A percentile compares a stretch with the other conserved stretches of the same genome.
Evolutionary conservation across 2,888 invertebrate genomes (phyloP).

Genomic region (Tethea ocularis): DNA sequence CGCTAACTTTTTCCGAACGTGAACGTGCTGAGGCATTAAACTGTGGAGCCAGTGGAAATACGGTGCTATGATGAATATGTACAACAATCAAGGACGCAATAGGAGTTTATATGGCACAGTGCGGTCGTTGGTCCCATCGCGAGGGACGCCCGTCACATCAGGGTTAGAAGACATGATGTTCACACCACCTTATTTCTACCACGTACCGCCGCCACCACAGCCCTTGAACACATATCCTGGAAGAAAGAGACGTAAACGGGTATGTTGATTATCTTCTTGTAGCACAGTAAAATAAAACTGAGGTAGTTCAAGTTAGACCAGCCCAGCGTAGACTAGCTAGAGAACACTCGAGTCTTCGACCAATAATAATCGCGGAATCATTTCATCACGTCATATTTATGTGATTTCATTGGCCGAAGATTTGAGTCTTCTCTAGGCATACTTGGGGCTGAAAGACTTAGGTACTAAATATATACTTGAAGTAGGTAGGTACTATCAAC

Average conservation of each 20-base stretch:
- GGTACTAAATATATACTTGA: too few species aligned
- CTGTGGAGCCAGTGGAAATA: conserved; percentile 35
- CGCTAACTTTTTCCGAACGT: conserved; percentile 38
- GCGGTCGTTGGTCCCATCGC: conserved; percentile 63
- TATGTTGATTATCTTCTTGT: conserved; percentile 36
- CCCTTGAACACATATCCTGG: conserved; percentile 76
- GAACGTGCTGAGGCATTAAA: conserved; percentile 31
- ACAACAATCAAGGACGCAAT: conserved; percentile 61
- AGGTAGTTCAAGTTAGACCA: too few species aligned
- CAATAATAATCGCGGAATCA: too few species aligned
- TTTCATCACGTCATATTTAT: too few species aligned
- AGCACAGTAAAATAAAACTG: not conserved
- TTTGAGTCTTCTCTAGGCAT: too few species aligned
- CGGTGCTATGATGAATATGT: conserved; percentile 67
- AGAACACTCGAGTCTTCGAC: too few species aligned
- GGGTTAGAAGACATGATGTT: conserved; percentile 66
- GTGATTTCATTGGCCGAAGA: too few species aligned
- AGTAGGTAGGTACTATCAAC: too few species aligned
- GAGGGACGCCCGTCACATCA: conserved; percentile 58
- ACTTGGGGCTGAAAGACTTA: too few species aligned
- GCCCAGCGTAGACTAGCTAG: too few species aligned
- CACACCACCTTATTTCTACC: conserved; percentile 74
- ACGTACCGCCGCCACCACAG: conserved; percentile 71
- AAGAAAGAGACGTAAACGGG: conserved; percentile 75
- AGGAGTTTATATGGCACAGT: conserved; percentile 75